Percentiles rank a stretch among this genome's conserved stretches.
These are phyloP conservation scores for Gorsachius magnificus DNA, from an alignment of 2,797 vertebrate species.

Conservation along the genomic window DNA sequence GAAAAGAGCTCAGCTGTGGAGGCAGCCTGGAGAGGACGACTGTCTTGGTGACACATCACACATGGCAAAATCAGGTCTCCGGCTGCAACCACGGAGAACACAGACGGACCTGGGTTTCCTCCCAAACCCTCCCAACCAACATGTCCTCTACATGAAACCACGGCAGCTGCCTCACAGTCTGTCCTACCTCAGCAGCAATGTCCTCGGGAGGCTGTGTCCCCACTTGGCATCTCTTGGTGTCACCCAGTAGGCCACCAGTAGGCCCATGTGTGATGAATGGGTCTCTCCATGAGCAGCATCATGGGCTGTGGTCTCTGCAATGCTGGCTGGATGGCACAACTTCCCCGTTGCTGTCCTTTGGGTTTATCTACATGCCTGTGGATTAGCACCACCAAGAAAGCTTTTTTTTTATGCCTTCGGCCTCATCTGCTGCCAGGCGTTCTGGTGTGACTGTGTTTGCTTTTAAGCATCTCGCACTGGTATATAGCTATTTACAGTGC, in stretches of 20 bases:
- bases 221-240: not conserved
- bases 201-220: not conserved
- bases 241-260: not conserved
- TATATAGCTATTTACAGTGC: slow-evolving; percentile 16
- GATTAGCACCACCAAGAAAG: not conserved
- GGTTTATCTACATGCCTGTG: not conserved
- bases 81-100: rapidly evolving
- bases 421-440: slow-evolving; percentile 23
- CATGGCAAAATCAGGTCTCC: not conserved
- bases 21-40: not conserved
- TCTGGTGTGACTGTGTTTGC: not conserved
- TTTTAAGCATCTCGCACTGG: slow-evolving; percentile 15
- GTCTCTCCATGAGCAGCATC: not conserved
- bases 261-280: rapidly evolving
- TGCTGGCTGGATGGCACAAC: not conserved
- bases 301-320: rapidly evolving
- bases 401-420: not conserved
- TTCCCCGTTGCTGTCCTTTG: not conserved
- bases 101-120: not conserved
- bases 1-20: not conserved
- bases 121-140: not conserved
- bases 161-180: rapidly evolving
- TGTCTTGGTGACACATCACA: not conserved
- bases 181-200: not conserved
- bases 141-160: not conserved